These are phyloP conservation scores for Brevipalpus yothersi DNA, from an alignment of 1,140 invertebrate species.

Conservation along the genomic window DNA sequence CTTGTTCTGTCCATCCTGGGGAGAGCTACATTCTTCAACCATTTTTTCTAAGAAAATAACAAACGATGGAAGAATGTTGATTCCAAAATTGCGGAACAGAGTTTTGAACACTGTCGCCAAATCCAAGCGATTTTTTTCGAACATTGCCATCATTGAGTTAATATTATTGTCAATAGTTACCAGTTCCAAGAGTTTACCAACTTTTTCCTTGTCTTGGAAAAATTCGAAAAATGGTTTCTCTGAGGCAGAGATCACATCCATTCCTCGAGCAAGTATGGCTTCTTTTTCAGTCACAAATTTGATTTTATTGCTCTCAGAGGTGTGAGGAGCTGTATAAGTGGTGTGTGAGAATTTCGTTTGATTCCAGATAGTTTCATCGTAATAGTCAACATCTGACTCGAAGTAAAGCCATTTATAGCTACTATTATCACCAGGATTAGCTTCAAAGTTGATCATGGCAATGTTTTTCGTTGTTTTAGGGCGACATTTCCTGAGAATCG, in stretches of 20 bases:
- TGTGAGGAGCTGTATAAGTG: conserved; percentile 44
- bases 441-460: not conserved
- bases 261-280: conserved; percentile 25
- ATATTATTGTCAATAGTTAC: conserved; percentile 64
- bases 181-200: conserved; percentile 44
- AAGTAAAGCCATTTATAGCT: conserved; percentile 37
- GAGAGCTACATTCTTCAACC: conserved; percentile 32
- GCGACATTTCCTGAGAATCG: conserved; percentile 49
- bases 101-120: conserved; percentile 34
- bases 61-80: conserved; percentile 32
- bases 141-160: conserved; percentile 44
- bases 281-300: conserved; percentile 37
- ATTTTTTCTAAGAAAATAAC: conserved; percentile 38
- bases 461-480: conserved; percentile 26
- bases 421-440: conserved; percentile 29
- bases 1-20: conserved; percentile 18
- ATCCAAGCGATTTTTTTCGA: conserved; percentile 23
- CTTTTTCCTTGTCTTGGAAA: conserved; percentile 37
- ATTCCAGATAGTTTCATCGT: conserved; percentile 35
- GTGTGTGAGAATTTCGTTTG: conserved; percentile 37
- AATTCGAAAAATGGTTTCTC: conserved; percentile 40
- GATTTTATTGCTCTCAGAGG: conserved; percentile 42
- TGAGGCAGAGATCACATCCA: conserved; percentile 24
- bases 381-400: conserved; percentile 28
- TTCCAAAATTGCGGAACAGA: conserved; percentile 52